Base-by-base conservation (phyloP, 2,113 vertebrate genomes). In the Synchiropus splendidus region DNA sequence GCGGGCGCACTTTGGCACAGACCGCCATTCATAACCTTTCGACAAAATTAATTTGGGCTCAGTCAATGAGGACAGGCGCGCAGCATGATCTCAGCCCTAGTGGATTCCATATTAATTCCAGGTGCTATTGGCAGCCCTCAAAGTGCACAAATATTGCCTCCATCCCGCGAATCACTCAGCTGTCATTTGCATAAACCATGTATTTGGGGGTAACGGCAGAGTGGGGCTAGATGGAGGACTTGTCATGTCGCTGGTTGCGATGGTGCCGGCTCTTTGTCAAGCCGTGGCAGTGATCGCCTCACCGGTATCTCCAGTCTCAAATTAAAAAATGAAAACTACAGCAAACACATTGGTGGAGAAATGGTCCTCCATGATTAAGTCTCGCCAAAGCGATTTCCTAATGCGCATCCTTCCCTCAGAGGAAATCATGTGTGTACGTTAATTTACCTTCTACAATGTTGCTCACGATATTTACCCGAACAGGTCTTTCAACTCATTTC, bases 1-100 rank as follows among this genome's bases (percentile, higher is more conserved):
- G 81, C 75, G 58, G 34, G 65, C 67, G 79, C 85, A 85, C 71
- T 81, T 84, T 72, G 79, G 83, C 85, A 79, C 86, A 89, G 87
- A 86, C 67, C 82, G 78, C 84, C 89, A 90, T 91, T 92, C 88
- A 88, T 90, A 90, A 91, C 67, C 75, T 72, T 83, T 83, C 81
- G 62, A 45, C 71, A 77, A 81, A 87, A 90, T 85, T 85, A 81
- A 84, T 89, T 84, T 85, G 80, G 79, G 16, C 80, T 86, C 77
- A 77, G 79, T 80, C 83, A 79, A 82, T 51, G 80, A 76, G 70
- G 64, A 72, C 68, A 44, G 42, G 54, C 81, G 78, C 77, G n/a
- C n/a, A n/a, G n/a, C n/a, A n/a, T n/a, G n/a, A n/a, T 84, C 50
- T 72, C 53, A 27, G 5, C 48, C 74, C 66, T 76, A 76, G 68